These are phyloP conservation scores for Elephas maximus DNA, from an alignment of 2,113 vertebrate species.

Conservation along the genomic window DNA sequence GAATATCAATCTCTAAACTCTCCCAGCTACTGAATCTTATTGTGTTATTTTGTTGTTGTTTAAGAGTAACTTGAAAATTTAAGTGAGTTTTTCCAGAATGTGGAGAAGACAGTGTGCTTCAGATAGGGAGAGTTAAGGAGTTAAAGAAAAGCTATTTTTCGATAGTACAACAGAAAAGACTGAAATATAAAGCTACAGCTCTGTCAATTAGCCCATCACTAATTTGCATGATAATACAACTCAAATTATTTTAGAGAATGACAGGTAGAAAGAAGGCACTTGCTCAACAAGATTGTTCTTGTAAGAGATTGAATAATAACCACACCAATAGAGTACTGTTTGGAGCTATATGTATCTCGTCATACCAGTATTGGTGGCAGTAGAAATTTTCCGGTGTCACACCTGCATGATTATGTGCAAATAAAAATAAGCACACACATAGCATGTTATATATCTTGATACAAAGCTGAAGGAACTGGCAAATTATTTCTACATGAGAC, in stretches of 20 bases:
- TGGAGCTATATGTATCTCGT: background rate
- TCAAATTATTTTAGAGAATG: background rate
- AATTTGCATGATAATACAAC: constrained; percentile 12
- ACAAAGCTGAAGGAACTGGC: constrained; percentile 19
- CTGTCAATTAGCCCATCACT: background rate
- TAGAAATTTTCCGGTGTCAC: background rate
- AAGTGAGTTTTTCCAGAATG: background rate
- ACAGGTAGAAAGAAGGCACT: background rate
- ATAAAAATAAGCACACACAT: background rate
- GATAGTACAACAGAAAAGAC: constrained; percentile 20
- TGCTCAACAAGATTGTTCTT: constrained; percentile 21
- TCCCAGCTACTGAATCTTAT: background rate
- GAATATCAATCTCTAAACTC: background rate
- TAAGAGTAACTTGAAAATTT: background rate
- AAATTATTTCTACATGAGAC: constrained; percentile 42
- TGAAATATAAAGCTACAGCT: background rate
- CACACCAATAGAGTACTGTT: background rate
- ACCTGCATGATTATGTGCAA: background rate
- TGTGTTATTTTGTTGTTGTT: background rate
- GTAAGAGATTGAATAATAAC: constrained; percentile 35
- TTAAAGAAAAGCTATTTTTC: constrained; percentile 29
- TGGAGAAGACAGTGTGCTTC: constrained; percentile 4
- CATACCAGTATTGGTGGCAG: background rate
- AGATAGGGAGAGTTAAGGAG: background rate
- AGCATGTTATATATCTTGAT: background rate